phyloP scores from a whole-genome alignment of 2,113 vertebrate genomes.

The Tupaia chinensis region DNA sequence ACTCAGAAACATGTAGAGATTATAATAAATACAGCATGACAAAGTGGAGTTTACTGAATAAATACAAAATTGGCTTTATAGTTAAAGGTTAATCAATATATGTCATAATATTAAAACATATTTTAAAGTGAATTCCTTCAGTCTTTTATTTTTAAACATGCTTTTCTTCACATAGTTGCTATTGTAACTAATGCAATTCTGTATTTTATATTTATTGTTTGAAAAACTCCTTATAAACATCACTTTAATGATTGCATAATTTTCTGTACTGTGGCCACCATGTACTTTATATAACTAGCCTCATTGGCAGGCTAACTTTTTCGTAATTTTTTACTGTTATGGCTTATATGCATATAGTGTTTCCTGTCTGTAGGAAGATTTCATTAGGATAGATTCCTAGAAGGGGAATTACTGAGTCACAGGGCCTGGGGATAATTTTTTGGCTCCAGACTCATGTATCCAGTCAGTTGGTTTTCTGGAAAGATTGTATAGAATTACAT shows the following conservation, averaged over 20 bases:
- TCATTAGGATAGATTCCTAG: conserved; percentile 77
- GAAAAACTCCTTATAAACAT: conserved; percentile 51
- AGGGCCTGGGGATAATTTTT: conserved; percentile 64
- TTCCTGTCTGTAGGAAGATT: conserved; percentile 57
- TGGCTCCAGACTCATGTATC: conserved; percentile 50
- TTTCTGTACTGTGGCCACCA: conserved; percentile 57
- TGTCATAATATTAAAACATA: not conserved
- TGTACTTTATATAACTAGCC: conserved; percentile 51
- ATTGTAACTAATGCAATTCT: conserved; percentile 32
- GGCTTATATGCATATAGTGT: conserved; percentile 7
- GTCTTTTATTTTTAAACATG: conserved; percentile 35
- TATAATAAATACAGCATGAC: not conserved
- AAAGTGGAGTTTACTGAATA: not conserved
- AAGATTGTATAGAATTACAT: conserved; percentile 54
- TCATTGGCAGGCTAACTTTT: conserved; percentile 13
- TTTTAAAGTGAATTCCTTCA: too few species aligned
- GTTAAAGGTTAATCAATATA: not conserved
- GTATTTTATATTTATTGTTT: conserved; percentile 52
- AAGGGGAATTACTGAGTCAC: conserved; percentile 71
- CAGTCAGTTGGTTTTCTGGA: conserved; percentile 67
- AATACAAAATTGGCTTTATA: not conserved
- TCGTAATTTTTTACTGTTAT: not conserved
- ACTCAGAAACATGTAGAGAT: not conserved
- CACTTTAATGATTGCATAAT: conserved; percentile 30
- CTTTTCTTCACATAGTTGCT: conserved; percentile 55